phyloP scores from a whole-genome alignment of 1,140 invertebrate species.

The Caerostris extrusa region DNA sequence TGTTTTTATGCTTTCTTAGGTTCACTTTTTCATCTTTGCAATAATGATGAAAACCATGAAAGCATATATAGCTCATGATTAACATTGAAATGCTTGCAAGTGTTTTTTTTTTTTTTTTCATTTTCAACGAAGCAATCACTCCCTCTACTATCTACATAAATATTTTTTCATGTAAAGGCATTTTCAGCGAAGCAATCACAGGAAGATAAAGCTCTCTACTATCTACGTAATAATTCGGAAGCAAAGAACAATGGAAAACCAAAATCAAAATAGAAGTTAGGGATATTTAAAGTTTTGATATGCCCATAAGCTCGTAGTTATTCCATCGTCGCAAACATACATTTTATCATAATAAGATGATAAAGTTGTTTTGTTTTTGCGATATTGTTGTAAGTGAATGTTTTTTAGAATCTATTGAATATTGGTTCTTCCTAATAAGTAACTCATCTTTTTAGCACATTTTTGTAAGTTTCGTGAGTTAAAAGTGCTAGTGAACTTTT shows the following conservation, averaged over 20 bases:
- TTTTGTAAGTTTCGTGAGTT: background rate
- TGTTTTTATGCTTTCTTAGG: too few species aligned
- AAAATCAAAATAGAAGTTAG: background rate
- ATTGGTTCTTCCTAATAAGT: background rate
- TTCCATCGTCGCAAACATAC: background rate
- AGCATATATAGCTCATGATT: too few species aligned
- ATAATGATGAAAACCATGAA: too few species aligned
- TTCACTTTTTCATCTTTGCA: too few species aligned
- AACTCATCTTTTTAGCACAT: background rate
- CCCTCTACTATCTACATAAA: too few species aligned
- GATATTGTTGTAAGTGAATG: background rate
- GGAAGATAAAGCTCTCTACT: background rate
- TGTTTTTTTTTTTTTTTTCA: too few species aligned
- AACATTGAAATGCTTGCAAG: too few species aligned
- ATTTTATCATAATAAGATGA: constrained; percentile 31
- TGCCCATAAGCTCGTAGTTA: background rate
- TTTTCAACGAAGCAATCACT: too few species aligned
- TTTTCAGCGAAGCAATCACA: background rate
- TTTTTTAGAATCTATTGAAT: constrained; percentile 19
- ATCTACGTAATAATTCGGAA: background rate
- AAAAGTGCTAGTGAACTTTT: background rate
- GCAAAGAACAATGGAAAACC: background rate
- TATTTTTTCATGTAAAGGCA: too few species aligned
- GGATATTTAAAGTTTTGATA: background rate
- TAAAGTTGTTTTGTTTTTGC: background rate